These are phyloP conservation scores for Tragelaphus imberbis DNA, from an alignment of 2,113 vertebrate species.

Conservation along the genomic window DNA sequence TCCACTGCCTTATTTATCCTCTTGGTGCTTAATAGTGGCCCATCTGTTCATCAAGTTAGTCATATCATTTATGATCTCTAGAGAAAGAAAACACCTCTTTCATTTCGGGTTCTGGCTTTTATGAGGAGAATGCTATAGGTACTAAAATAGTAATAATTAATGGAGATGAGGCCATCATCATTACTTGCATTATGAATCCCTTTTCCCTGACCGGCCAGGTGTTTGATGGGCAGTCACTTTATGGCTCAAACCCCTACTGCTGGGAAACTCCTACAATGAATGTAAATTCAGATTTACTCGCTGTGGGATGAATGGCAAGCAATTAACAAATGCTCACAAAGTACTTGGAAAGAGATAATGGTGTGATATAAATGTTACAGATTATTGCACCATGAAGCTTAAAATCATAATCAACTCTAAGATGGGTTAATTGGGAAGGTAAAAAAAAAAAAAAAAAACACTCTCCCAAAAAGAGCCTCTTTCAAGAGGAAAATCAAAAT, in stretches of 20 bases:
- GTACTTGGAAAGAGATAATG: slow-evolving; percentile 37
- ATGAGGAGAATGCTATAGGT: not conserved
- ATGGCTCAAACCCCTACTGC: not conserved
- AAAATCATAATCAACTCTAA: slow-evolving; percentile 23
- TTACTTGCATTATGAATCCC: slow-evolving; percentile 26
- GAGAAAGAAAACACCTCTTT: slow-evolving; percentile 18
- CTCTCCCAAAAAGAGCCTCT: not conserved
- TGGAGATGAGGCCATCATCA: slow-evolving; percentile 33
- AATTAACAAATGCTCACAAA: slow-evolving; percentile 44
- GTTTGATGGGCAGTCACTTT: slow-evolving; percentile 29
- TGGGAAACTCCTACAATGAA: not conserved
- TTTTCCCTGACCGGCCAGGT: slow-evolving; percentile 34
- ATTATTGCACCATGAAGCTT: slow-evolving; percentile 38
- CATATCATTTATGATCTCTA: not conserved
- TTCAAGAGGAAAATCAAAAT: not conserved
- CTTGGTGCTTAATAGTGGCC: not conserved
- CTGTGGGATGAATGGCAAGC: not conserved
- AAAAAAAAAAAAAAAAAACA: not conserved
- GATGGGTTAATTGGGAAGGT: slow-evolving; percentile 16
- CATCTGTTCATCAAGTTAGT: slow-evolving; percentile 38
- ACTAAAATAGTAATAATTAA: slow-evolving; percentile 45
- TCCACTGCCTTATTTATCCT: not conserved
- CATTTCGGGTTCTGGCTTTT: slow-evolving; percentile 14
- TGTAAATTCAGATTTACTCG: slow-evolving; percentile 20
- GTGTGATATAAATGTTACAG: slow-evolving; percentile 3